Evolutionary conservation across 2,113 vertebrate species (phyloP).

Genomic region (Osmerus eperlanus): DNA sequence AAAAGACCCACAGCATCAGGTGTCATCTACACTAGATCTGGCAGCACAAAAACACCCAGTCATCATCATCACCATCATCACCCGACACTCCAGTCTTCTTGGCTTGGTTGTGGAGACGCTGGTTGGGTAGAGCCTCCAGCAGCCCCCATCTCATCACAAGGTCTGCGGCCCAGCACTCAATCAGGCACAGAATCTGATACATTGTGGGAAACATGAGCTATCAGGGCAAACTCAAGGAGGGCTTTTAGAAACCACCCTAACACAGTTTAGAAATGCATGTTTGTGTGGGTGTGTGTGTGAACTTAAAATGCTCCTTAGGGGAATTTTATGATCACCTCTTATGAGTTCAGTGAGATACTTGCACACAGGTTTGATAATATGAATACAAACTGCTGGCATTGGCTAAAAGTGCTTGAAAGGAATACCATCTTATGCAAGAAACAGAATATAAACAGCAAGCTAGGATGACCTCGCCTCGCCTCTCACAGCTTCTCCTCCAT

Average conservation of each 20-base stretch:
- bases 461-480: too few species aligned
- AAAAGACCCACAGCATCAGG: slow-evolving; percentile 49
- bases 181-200: not conserved
- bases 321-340: slow-evolving; percentile 33
- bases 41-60: slow-evolving; percentile 38
- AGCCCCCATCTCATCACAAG: not conserved
- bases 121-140: not conserved
- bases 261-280: slow-evolving; percentile 42
- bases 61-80: slow-evolving; percentile 28
- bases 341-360: slow-evolving; percentile 39
- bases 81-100: slow-evolving; percentile 1
- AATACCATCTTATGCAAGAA: too few species aligned
- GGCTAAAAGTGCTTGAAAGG: too few species aligned
- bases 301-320: slow-evolving; percentile 36
- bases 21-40: slow-evolving; percentile 48
- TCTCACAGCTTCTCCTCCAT: too few species aligned
- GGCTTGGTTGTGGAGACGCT: not conserved
- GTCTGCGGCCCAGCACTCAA: not conserved
- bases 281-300: slow-evolving; percentile 25
- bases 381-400: slow-evolving; percentile 42
- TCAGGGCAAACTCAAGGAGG: not conserved
- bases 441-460: too few species aligned
- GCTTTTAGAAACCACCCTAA: slow-evolving; percentile 6
- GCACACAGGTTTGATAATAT: slow-evolving; percentile 59
- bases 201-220: slow-evolving; percentile 25